Base-by-base conservation (phyloP, 2,797 vertebrate genomes). In the Triplophysa bombifrons region DNA sequence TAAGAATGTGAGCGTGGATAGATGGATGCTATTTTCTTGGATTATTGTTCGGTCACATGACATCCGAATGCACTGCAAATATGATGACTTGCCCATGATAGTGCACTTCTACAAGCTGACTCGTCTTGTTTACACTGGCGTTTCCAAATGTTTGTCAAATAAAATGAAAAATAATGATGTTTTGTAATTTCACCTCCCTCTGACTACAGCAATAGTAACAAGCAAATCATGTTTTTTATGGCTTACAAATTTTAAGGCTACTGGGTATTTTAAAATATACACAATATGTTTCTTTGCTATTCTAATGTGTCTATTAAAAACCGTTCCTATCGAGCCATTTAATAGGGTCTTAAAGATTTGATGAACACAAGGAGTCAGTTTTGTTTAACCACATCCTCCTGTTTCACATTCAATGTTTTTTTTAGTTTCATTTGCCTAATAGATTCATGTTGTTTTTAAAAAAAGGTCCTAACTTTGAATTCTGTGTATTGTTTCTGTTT, bases 1-100 rank as follows among this genome's bases (percentile, higher is more conserved):
- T 74, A 60, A 71, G 30, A 69, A 46, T 67, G 9, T 74, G 70
- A 67, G 30, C n/a, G 46, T 53, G 48, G 34, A 71, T 41, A 11
- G 53, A 34, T n/a, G 53, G 25, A 27, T 55, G 5, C 8, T 6
- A 1, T 34, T 38, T 38, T 38, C 6, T 38, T 38, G 7, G 22
- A 19, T 58, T 46, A 38, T 53, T 46, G 1, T 17, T 38, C 58
- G 64, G 38, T 58, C 51, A 20, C 22, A 67, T 53, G 44, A 16
- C 41, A 58, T 68, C 20, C 12, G 1, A 27, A 25, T 60, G 50
- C 12, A 34, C 16, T 34, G 60, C 14, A 27, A 16, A 34, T 63
- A 34, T 63, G 55, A 58, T 38, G 34, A 7, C 34, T 38, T 38
- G 6, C 34, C 6, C 34, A 8, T 38, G 34, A 38, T 38, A 38